Evolutionary conservation across 2,888 invertebrate species (phyloP).

Genomic region (Scelioninae gen. 2): DNA sequence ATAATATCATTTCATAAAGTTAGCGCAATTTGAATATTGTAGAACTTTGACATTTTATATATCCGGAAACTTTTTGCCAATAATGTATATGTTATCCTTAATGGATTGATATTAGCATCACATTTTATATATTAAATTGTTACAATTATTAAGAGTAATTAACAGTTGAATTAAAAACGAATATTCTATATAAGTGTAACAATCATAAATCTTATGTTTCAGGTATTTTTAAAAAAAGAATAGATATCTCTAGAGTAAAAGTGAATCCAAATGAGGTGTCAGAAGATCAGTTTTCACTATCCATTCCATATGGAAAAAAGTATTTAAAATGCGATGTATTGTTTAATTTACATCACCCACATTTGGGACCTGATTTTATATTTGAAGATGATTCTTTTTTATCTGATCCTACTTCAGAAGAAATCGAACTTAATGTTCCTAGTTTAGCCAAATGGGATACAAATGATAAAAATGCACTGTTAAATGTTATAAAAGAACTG

Average conservation of each 20-base stretch:
- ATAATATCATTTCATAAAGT: too few relatives aligned
- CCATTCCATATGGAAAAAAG: constrained; percentile 83
- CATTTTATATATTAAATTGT: too few relatives aligned
- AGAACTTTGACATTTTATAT: too few relatives aligned
- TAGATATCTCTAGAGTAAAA: constrained; percentile 11
- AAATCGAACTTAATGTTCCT: constrained; percentile 77
- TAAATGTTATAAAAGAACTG: constrained; percentile 80
- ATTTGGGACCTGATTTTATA: constrained; percentile 85
- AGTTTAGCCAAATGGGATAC: constrained; percentile 82
- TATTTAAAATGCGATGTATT: constrained; percentile 83
- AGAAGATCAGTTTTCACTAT: constrained; percentile 69
- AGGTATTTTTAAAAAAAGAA: constrained; percentile 35
- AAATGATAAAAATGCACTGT: constrained; percentile 78
- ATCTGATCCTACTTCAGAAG: constrained; percentile 78
- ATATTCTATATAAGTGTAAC: too few relatives aligned
- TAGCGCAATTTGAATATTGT: too few relatives aligned
- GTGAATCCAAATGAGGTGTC: constrained; percentile 8
- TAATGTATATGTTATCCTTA: too few relatives aligned
- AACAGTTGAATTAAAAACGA: background rate
- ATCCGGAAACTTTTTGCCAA: too few relatives aligned
- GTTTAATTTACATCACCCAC: constrained; percentile 80
- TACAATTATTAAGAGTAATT: too few relatives aligned
- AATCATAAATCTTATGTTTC: constrained; percentile 9
- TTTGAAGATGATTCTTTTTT: constrained; percentile 83
- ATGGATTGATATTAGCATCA: too few relatives aligned